These are phyloP conservation scores for Dendrocopos noguchii DNA, from an alignment of 2,113 vertebrate genomes.

Conservation along the genomic window DNA sequence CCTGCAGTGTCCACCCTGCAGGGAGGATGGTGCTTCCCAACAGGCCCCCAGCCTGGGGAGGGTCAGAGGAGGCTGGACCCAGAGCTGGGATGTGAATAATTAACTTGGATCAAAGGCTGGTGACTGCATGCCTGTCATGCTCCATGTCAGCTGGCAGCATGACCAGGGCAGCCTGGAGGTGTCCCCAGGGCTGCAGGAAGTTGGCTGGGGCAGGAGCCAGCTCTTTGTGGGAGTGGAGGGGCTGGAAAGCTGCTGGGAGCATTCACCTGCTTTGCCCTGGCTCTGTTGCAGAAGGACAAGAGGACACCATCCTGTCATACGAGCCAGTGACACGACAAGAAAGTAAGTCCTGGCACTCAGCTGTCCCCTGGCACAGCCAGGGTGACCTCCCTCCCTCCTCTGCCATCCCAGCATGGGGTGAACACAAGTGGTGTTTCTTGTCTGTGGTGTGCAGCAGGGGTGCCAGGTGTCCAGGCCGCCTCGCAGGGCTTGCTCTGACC, in stretches of 20 bases:
- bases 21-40: fast-evolving
- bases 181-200: neutral
- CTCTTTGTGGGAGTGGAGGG: neutral
- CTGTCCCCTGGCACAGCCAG: neutral
- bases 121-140: neutral
- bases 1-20: neutral
- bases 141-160: neutral
- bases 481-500: neutral
- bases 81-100: neutral
- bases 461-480: fast-evolving
- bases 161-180: neutral
- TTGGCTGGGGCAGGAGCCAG: neutral
- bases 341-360: constrained; percentile 83
- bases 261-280: constrained; percentile 23
- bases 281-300: constrained; percentile 92
- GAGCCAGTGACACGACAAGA: constrained; percentile 97
- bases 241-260: neutral
- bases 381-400: neutral
- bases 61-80: neutral
- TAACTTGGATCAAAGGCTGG: neutral
- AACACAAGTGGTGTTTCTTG: neutral
- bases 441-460: fast-evolving
- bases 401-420: fast-evolving
- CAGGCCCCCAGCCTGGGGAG: neutral
- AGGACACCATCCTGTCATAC: constrained; percentile 96